Evolutionary conservation across 1,140 invertebrate genomes (phyloP).

Genomic region (Glossosoma conforme): DNA sequence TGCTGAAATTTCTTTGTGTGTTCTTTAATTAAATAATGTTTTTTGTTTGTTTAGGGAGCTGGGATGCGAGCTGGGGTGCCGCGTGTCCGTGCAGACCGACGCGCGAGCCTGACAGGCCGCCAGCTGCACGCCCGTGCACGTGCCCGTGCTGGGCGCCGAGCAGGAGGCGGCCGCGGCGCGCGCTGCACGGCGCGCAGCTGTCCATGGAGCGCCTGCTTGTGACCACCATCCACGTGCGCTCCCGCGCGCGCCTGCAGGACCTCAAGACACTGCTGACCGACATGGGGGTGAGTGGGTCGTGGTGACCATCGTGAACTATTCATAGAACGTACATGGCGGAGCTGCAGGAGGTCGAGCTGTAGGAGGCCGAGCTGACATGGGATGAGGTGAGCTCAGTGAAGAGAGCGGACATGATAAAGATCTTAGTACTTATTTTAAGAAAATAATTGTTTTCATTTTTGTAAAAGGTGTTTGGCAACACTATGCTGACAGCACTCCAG

Average conservation of each 20-base stretch:
- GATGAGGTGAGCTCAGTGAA: too few species aligned
- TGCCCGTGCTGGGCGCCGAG: conserved; percentile 75
- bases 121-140: conserved; percentile 80
- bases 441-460: too few species aligned
- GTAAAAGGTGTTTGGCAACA: too few species aligned
- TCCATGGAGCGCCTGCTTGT: conserved; percentile 94
- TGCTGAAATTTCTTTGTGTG: too few species aligned
- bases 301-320: too few species aligned
- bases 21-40: too few species aligned
- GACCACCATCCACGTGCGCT: conserved; percentile 94
- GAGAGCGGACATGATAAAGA: too few species aligned
- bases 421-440: too few species aligned
- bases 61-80: conserved; percentile 80
- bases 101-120: conserved; percentile 70
- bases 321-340: too few species aligned
- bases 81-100: conserved; percentile 85
- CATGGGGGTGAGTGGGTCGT: conserved; percentile 41
- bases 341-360: too few species aligned
- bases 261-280: conserved; percentile 64
- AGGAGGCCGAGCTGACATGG: too few species aligned
- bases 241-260: conserved; percentile 73
- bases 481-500: too few species aligned
- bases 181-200: conserved; percentile 79
- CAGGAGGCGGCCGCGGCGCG: conserved; percentile 70
- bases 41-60: conserved; percentile 57